Evolutionary conservation across 1,140 invertebrate species (phyloP).

Genomic region (Drosophila repletoides): DNA sequence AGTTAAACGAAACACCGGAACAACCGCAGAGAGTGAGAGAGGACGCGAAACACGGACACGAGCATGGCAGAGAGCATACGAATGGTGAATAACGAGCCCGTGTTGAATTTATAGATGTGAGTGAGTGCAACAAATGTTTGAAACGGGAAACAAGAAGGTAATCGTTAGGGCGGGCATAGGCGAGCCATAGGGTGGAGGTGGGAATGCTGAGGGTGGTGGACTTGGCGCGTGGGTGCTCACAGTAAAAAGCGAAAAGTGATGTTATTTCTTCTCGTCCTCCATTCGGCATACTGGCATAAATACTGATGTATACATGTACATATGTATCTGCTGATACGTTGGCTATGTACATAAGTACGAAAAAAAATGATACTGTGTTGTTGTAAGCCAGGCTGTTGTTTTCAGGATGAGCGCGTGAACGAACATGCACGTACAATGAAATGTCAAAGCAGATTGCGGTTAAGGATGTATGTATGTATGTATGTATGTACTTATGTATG

Average conservation of each 20-base stretch:
- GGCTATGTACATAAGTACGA: conserved; percentile 9
- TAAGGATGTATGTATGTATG: conserved; percentile 5
- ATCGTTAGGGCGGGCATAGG: conserved; percentile 37
- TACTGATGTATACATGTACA: conserved; percentile 28
- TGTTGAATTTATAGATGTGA: conserved; percentile 35
- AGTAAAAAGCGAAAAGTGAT: conserved; percentile 42
- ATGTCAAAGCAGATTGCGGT: conserved; percentile 55
- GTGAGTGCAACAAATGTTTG: conserved; percentile 74
- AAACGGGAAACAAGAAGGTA: conserved; percentile 43
- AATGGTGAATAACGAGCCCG: conserved; percentile 49
- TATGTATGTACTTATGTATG: neutral
- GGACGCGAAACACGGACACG: conserved; percentile 2
- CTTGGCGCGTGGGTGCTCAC: conserved; percentile 35
- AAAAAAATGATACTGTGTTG: conserved; percentile 43
- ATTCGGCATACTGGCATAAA: conserved; percentile 69
- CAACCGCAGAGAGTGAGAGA: conserved; percentile 9
- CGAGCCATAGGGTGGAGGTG: neutral
- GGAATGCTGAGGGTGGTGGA: neutral
- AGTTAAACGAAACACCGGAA: conserved; percentile 29
- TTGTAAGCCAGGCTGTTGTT: too few species aligned
- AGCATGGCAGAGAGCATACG: too few species aligned
- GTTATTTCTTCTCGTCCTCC: conserved; percentile 51
- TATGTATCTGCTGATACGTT: conserved; percentile 14
- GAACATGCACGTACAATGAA: too few species aligned
- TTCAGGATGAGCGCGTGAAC: too few species aligned